Conservation (phyloP, 1,140 invertebrate species). For the Zelostemma sp. region DNA sequence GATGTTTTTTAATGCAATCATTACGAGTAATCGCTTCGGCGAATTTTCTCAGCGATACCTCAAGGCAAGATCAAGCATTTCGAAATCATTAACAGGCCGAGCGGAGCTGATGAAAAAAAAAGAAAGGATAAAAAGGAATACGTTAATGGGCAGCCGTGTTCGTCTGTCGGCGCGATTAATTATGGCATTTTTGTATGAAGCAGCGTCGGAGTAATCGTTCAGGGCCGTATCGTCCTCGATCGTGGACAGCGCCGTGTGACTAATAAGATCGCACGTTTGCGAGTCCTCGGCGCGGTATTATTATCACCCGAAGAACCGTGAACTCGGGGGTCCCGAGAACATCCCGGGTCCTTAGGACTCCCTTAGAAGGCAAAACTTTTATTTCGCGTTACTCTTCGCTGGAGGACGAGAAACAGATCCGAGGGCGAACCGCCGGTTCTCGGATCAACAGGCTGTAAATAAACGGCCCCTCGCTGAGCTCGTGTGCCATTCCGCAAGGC, state of each 20-base stretch:
- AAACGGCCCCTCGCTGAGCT: conserved; percentile 22
- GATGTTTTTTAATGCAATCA: background rate
- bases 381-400: conserved; percentile 39
- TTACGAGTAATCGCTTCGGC: background rate
- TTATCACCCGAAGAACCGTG: conserved; percentile 41
- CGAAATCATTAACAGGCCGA: conserved; percentile 28
- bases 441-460: conserved; percentile 51
- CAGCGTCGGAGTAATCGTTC: conserved; percentile 39
- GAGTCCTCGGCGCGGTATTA: too few relatives aligned
- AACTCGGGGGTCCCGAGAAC: conserved; percentile 40
- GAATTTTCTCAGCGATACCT: background rate
- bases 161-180: conserved; percentile 34
- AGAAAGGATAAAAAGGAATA: conserved; percentile 22
- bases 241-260: conserved; percentile 26
- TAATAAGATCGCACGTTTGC: conserved; percentile 42
- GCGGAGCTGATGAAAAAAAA: conserved; percentile 35
- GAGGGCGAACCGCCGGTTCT: conserved; percentile 45
- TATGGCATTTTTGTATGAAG: conserved; percentile 41
- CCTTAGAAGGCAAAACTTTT: conserved; percentile 53
- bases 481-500: conserved; percentile 42
- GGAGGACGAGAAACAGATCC: conserved; percentile 36
- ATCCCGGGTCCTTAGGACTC: conserved; percentile 51
- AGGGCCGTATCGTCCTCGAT: conserved; percentile 48
- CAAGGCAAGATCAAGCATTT: background rate
- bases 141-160: conserved; percentile 43